phyloP scores from a whole-genome alignment of 2,888 invertebrate genomes.

The Drosophila flavopinicola region DNA sequence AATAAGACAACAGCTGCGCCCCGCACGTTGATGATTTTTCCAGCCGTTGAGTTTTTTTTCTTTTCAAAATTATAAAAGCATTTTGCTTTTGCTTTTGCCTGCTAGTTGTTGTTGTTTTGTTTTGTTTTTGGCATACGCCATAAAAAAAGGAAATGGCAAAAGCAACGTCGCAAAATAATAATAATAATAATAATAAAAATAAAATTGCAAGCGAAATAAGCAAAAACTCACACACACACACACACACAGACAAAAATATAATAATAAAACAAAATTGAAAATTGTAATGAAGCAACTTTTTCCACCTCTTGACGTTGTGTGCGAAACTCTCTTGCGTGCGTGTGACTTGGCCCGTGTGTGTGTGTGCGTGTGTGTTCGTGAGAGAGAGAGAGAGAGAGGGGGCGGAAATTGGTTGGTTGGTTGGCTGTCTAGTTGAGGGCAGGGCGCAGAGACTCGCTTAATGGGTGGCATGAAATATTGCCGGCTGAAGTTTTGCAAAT shows the following conservation, averaged over 20 bases:
- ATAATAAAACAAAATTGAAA: slow-evolving; percentile 82
- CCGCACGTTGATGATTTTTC: slow-evolving; percentile 40
- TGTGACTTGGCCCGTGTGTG: slow-evolving; percentile 16
- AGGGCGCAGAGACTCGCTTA: slow-evolving; percentile 32
- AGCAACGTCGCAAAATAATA: slow-evolving; percentile 61
- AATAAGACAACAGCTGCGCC: slow-evolving; percentile 75
- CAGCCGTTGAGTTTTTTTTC: slow-evolving; percentile 27
- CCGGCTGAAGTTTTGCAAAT: slow-evolving; percentile 76
- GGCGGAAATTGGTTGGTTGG: slow-evolving; percentile 67
- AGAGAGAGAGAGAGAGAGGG: no score
- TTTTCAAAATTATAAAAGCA: slow-evolving; percentile 60
- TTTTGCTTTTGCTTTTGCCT: slow-evolving; percentile 36
- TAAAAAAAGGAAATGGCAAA: slow-evolving; percentile 48
- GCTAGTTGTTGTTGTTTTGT: slow-evolving; percentile 16
- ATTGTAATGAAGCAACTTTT: slow-evolving; percentile 81
- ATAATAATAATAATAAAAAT: slow-evolving; percentile 60
- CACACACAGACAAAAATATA: slow-evolving; percentile 45
- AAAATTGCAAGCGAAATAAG: slow-evolving; percentile 56
- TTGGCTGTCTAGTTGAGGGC: slow-evolving; percentile 25
- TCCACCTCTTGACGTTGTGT: slow-evolving; percentile 30
- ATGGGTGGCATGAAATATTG: slow-evolving; percentile 76
- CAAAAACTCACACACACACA: slow-evolving; percentile 27
- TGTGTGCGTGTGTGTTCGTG: slow-evolving; percentile 41
- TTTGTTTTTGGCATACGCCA: slow-evolving; percentile 34
- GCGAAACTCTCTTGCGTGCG: slow-evolving; percentile 35